phyloP scores from a whole-genome alignment of 2,113 vertebrate genomes.

The Psettodes erumei region DNA sequence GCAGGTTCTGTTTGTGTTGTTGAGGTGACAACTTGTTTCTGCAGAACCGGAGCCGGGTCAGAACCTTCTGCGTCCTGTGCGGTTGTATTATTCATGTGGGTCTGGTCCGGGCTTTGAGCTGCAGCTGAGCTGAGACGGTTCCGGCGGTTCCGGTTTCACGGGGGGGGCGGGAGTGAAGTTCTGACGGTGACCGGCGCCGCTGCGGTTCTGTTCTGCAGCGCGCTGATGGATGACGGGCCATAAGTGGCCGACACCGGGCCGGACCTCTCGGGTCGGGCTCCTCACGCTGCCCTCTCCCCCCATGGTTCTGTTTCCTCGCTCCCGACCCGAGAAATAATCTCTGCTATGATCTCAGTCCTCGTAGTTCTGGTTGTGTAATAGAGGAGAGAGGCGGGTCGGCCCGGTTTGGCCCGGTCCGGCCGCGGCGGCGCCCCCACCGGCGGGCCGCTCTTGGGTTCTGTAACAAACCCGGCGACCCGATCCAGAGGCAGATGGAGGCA shows the following conservation, averaged over 20 bases:
- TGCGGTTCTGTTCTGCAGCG: not conserved
- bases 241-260: conserved; percentile 60
- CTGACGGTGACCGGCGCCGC: too few relatives aligned
- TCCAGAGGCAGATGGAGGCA: conserved; percentile 54
- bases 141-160: too few relatives aligned
- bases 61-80: not conserved
- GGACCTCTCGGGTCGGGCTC: conserved; percentile 16
- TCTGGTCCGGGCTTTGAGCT: not conserved
- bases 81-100: not conserved
- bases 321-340: not conserved
- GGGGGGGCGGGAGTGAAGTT: too few relatives aligned
- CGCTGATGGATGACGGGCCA: conserved; percentile 51
- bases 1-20: conserved; percentile 9
- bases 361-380: not conserved
- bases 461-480: conserved; percentile 48
- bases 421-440: conserved; percentile 36
- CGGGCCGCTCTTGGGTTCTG: conserved; percentile 42
- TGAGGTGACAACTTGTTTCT: not conserved
- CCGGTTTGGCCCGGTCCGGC: conserved; percentile 33
- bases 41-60: not conserved
- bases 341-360: too few relatives aligned
- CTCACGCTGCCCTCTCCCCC: not conserved
- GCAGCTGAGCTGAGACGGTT: too few relatives aligned
- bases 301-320: not conserved
- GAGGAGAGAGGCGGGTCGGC: not conserved